Conservation (phyloP, 2,797 vertebrate species). For the Falco rusticolus region DNA sequence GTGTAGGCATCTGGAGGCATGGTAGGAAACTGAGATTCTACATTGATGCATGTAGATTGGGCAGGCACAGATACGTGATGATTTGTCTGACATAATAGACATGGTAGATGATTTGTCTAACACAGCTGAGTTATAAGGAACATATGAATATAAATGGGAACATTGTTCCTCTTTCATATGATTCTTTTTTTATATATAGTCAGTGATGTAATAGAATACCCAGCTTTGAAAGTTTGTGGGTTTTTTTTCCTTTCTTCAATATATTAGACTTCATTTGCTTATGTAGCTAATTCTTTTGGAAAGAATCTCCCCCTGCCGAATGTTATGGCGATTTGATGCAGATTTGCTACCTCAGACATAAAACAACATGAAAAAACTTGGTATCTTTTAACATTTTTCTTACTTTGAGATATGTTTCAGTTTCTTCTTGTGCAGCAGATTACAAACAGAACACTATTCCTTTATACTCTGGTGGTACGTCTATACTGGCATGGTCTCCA, state of each 20-base stretch:
- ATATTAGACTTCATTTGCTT: background rate
- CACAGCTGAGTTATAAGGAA: background rate
- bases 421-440: constrained; percentile 12
- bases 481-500: background rate
- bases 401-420: background rate
- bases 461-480: background rate
- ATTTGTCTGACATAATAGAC: background rate
- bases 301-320: background rate
- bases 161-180: background rate
- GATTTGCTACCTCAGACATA: background rate
- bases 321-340: constrained; percentile 18
- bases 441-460: background rate
- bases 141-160: background rate
- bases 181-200: background rate
- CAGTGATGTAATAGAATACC: background rate
- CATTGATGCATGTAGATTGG: background rate
- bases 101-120: background rate
- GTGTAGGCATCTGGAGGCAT: background rate
- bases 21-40: background rate
- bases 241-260: background rate
- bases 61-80: background rate
- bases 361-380: background rate
- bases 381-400: background rate
- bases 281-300: background rate
- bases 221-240: background rate